Evolutionary conservation across 2,113 vertebrate species (phyloP).

Genomic region (Dipodomys stephensi): DNA sequence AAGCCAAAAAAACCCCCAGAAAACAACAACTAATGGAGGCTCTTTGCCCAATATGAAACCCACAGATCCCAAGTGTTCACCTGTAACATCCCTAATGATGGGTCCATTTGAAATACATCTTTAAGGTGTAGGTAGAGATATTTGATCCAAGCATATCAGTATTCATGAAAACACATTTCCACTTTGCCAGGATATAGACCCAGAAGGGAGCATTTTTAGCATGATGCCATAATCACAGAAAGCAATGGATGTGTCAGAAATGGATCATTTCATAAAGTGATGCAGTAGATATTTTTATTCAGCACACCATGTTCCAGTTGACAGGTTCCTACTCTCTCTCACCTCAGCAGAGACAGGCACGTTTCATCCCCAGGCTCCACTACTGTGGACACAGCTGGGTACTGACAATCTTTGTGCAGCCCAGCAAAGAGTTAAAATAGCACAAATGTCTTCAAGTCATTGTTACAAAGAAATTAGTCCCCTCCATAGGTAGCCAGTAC

Average conservation of each 20-base stretch:
- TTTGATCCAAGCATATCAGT: background rate
- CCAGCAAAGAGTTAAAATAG: background rate
- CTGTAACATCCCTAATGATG: background rate
- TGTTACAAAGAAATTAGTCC: background rate
- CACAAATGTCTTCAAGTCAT: background rate
- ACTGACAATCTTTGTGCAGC: background rate
- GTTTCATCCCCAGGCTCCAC: background rate
- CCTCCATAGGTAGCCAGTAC: background rate
- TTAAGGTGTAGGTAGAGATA: constrained; percentile 22
- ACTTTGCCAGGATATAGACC: background rate
- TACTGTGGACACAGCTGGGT: background rate
- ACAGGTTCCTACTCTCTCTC: background rate
- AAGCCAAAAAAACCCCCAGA: background rate
- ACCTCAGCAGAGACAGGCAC: background rate
- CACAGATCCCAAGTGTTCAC: background rate
- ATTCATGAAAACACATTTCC: constrained; percentile 47
- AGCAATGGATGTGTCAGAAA: constrained; percentile 45
- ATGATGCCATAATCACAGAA: constrained; percentile 12
- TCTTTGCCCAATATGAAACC: background rate
- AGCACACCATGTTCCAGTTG: background rate
- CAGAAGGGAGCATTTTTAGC: constrained; percentile 40
- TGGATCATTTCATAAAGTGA: constrained; percentile 52
- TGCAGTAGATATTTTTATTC: constrained; percentile 52
- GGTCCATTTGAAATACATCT: background rate
- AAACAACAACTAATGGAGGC: background rate